These are phyloP conservation scores for Scophthalmus maximus DNA, from an alignment of 2,113 vertebrate species.

Conservation along the genomic window DNA sequence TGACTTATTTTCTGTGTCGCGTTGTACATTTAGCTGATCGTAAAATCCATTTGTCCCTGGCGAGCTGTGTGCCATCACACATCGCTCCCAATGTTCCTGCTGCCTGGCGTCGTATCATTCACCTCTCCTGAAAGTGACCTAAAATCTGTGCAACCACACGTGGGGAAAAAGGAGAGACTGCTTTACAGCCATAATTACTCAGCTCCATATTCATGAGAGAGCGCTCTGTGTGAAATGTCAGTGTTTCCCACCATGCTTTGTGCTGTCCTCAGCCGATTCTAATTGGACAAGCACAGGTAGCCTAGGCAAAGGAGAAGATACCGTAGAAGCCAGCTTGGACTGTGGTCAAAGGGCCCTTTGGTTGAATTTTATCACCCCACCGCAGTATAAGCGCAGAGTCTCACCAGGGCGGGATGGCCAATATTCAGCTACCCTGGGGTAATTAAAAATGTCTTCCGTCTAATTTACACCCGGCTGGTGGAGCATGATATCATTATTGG, in stretches of 20 bases:
- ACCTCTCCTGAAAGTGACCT: conserved; percentile 44
- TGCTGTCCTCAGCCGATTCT: conserved; percentile 55
- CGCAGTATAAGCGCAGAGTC: conserved; percentile 66
- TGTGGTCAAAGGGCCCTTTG: conserved; percentile 73
- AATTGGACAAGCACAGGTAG: conserved; percentile 70
- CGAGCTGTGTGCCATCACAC: neutral
- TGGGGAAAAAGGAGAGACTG: conserved; percentile 35
- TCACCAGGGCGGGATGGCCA: conserved; percentile 66
- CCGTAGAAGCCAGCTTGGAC: conserved; percentile 66
- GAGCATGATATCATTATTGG: conserved; percentile 73
- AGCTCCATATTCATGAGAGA: conserved; percentile 74
- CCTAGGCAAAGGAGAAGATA: conserved; percentile 36
- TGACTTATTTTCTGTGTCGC: neutral
- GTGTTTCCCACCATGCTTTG: conserved; percentile 59
- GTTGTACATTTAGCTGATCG: neutral
- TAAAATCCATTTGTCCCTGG: neutral
- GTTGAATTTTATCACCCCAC: conserved; percentile 75
- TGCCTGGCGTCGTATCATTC: conserved; percentile 28
- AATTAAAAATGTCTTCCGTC: conserved; percentile 74
- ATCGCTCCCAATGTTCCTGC: neutral
- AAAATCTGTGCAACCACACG: conserved; percentile 37
- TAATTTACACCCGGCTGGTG: conserved; percentile 74
- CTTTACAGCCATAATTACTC: conserved; percentile 72
- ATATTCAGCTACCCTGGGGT: conserved; percentile 73
- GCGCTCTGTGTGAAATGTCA: conserved; percentile 70